A percentile compares a stretch with the other conserved stretches of the same genome.
Evolutionary conservation across 2,797 vertebrate species (phyloP).

Genomic region (Naso thynnoides): DNA sequence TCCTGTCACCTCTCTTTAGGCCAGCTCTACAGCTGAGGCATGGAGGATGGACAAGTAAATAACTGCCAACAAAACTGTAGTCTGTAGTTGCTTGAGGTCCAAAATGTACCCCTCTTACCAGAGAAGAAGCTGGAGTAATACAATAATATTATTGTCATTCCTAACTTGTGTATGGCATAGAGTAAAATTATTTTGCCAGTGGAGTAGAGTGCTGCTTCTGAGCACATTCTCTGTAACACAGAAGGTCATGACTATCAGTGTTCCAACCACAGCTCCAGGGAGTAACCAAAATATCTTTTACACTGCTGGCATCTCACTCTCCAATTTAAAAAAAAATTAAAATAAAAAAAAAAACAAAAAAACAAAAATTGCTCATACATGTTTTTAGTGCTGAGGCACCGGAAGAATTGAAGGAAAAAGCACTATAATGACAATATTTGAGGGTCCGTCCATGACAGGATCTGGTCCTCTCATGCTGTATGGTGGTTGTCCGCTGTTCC

Average conservation of each 20-base stretch:
- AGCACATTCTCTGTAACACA: constrained; percentile 23
- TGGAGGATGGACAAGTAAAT: constrained; percentile 21
- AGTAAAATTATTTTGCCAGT: constrained; percentile 17
- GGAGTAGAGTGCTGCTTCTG: constrained; percentile 13
- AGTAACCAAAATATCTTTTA: constrained; percentile 55
- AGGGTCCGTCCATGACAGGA: too few relatives aligned
- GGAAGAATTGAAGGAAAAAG: too few relatives aligned
- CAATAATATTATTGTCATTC: constrained; percentile 6
- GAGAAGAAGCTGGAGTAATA: constrained; percentile 1
- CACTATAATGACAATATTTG: too few relatives aligned
- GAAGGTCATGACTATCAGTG: constrained; percentile 38
- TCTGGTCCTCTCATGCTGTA: too few relatives aligned
- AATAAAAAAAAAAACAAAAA: too few relatives aligned
- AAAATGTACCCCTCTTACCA: not conserved
- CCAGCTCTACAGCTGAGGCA: constrained; percentile 24
- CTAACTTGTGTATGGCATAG: constrained; percentile 14
- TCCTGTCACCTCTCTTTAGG: constrained; percentile 29
- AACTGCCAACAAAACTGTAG: constrained; percentile 18
- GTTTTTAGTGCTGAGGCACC: constrained; percentile 13
- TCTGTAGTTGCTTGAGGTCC: constrained; percentile 6
- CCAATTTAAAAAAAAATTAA: too few relatives aligned
- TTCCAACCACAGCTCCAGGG: constrained; percentile 43
- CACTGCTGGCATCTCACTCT: constrained; percentile 26
- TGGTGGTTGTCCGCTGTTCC: too few relatives aligned
- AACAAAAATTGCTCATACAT: too few relatives aligned